Conservation (phyloP, 2,888 invertebrate genomes). For the Spicauda simplicius region DNA sequence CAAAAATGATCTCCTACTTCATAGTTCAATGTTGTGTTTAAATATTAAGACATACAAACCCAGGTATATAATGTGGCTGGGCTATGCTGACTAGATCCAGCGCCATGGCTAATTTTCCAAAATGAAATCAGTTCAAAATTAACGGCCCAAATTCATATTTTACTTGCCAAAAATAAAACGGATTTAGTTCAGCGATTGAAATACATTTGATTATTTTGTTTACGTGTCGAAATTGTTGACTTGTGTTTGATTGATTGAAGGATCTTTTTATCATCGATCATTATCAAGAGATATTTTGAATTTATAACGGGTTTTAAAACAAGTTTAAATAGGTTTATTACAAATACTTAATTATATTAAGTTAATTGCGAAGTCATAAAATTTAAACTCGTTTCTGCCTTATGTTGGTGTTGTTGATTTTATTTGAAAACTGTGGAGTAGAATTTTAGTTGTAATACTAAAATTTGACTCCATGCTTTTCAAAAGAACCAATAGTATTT, state of each 20-base stretch:
- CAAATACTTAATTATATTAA: no score
- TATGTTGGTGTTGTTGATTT: no score
- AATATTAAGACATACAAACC: slow-evolving; percentile 76
- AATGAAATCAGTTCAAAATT: slow-evolving; percentile 3
- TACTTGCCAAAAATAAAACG: slow-evolving; percentile 20
- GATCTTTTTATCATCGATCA: slow-evolving; percentile 8
- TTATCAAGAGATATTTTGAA: background rate
- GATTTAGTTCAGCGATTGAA: slow-evolving; percentile 18
- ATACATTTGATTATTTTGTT: slow-evolving; percentile 28
- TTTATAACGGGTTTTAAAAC: no score
- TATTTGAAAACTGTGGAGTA: no score
- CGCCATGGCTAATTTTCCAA: slow-evolving; percentile 61
- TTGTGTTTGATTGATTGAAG: slow-evolving; percentile 11
- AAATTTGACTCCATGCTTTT: no score
- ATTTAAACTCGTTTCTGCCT: no score
- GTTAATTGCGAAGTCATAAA: no score
- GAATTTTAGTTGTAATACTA: no score
- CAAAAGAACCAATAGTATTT: no score
- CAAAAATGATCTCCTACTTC: no score
- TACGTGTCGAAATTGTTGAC: slow-evolving; percentile 31
- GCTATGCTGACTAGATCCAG: slow-evolving; percentile 86
- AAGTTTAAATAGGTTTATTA: background rate
- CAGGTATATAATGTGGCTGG: slow-evolving; percentile 90
- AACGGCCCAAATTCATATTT: slow-evolving; percentile 45
- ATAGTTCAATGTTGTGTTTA: background rate